These are phyloP conservation scores for Drosophila limbata DNA, from an alignment of 2,888 invertebrate species.

Conservation along the genomic window DNA sequence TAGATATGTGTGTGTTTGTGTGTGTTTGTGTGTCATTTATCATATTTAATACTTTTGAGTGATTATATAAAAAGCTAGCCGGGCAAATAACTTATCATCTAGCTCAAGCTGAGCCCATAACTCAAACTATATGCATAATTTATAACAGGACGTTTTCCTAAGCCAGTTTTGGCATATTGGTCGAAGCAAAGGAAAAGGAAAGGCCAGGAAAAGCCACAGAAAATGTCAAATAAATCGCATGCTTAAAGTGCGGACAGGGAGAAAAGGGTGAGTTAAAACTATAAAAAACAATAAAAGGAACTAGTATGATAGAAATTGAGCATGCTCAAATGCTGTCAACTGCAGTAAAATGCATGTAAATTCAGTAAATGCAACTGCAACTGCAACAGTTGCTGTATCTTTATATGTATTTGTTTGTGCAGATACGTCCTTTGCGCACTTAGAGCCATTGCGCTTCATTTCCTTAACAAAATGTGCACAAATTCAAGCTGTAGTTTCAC, in stretches of 20 bases:
- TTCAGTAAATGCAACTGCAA: background rate
- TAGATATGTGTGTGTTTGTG: slow-evolving; percentile 11
- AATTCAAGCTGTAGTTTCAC: slow-evolving; percentile 30
- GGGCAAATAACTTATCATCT: slow-evolving; percentile 68
- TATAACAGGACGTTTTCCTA: slow-evolving; percentile 28
- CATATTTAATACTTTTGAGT: slow-evolving; percentile 74
- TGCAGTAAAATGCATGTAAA: slow-evolving; percentile 8
- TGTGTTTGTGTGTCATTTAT: slow-evolving; percentile 56
- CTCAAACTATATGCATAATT: slow-evolving; percentile 58
- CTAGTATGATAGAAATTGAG: background rate
- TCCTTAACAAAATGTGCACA: slow-evolving; percentile 44
- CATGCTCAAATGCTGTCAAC: slow-evolving; percentile 18
- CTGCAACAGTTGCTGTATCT: background rate
- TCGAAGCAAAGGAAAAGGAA: slow-evolving; percentile 1
- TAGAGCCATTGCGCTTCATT: slow-evolving; percentile 46
- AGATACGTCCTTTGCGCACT: slow-evolving; percentile 27
- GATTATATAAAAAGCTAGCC: slow-evolving; percentile 65
- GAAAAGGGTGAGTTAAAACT: background rate
- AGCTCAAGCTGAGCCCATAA: slow-evolving; percentile 54
- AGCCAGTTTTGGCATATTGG: slow-evolving; percentile 42
- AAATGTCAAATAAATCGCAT: slow-evolving; percentile 30
- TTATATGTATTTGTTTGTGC: slow-evolving; percentile 1
- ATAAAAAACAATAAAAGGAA: slow-evolving; percentile 6
- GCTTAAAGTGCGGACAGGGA: slow-evolving; percentile 24
- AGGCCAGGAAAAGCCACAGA: slow-evolving; percentile 15